Evolutionary conservation across 1,140 invertebrate species (phyloP).

Genomic region (Phthorimaea operculella): DNA sequence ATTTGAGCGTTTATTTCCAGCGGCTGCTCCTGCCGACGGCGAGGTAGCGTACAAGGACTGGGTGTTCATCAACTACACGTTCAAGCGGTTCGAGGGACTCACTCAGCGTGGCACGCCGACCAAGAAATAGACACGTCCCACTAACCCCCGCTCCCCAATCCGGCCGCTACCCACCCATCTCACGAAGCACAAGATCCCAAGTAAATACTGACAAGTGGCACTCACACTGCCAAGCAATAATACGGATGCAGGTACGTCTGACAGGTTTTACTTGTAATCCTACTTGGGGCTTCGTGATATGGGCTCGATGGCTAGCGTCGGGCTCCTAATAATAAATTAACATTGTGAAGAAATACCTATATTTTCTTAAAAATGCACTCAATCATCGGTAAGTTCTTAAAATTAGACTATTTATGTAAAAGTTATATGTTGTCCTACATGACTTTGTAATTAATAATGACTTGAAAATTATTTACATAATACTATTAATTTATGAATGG

Average conservation of each 20-base stretch:
- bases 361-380: background rate
- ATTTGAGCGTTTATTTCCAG: slow-evolving; percentile 69
- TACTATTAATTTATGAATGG: too few relatives aligned
- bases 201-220: too few relatives aligned
- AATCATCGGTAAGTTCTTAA: too few relatives aligned
- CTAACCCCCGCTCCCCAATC: background rate
- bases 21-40: slow-evolving; percentile 83
- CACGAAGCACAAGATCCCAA: too few relatives aligned
- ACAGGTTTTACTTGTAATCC: too few relatives aligned
- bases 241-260: too few relatives aligned
- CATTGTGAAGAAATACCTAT: background rate
- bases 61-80: slow-evolving; percentile 99
- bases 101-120: slow-evolving; percentile 86
- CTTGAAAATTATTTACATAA: too few relatives aligned
- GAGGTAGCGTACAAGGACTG: slow-evolving; percentile 95
- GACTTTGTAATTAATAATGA: too few relatives aligned
- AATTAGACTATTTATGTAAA: too few relatives aligned
- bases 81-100: slow-evolving; percentile 97
- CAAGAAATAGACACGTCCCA: slow-evolving; percentile 72
- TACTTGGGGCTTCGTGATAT: background rate
- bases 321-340: background rate
- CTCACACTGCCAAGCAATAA: too few relatives aligned
- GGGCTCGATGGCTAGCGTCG: background rate
- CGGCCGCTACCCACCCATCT: background rate
- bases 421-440: too few relatives aligned